A percentile compares a stretch with the other conserved stretches of the same genome.
Evolutionary conservation across 64 coral and sea anemone genomes (phyloP).

Genomic region (Acropora yongei): DNA sequence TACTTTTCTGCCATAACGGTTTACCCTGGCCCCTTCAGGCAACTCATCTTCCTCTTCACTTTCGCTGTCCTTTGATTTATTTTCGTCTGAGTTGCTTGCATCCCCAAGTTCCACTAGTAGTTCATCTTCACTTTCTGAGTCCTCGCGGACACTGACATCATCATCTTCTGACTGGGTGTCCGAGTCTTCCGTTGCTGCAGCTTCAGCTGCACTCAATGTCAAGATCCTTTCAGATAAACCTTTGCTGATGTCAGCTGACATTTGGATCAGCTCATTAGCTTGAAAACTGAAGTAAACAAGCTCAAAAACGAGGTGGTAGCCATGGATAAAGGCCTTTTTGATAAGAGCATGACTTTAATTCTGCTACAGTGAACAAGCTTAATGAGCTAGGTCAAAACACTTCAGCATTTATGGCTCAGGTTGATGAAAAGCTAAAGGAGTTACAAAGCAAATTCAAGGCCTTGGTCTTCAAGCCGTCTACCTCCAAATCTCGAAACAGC

Average conservation of each 20-base stretch:
- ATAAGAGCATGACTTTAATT: slow-evolving; percentile 30
- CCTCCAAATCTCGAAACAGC: slow-evolving; percentile 27
- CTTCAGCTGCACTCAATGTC: slow-evolving; percentile 41
- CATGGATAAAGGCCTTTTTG: slow-evolving; percentile 39
- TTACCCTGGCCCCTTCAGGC: not conserved
- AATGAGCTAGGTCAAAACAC: slow-evolving; percentile 1
- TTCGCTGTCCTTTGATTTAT: not conserved
- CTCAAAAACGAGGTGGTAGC: slow-evolving; percentile 4
- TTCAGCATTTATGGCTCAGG: slow-evolving; percentile 35
- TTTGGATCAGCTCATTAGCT: too few species aligned
- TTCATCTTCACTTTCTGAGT: slow-evolving; percentile 46
- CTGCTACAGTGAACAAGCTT: slow-evolving; percentile 4
- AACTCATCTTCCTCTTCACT: slow-evolving; percentile 22
- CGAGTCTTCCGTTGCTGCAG: slow-evolving; percentile 29
- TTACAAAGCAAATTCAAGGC: slow-evolving; percentile 9
- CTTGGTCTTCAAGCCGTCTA: slow-evolving; percentile 16
- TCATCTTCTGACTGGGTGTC: slow-evolving; percentile 49
- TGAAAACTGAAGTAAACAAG: too few species aligned
- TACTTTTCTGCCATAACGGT: not conserved
- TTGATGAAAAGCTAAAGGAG: slow-evolving; percentile 43
- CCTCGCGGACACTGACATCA: slow-evolving; percentile 12
- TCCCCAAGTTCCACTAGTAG: slow-evolving; percentile 19
- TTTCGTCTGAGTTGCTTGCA: slow-evolving; percentile 25
- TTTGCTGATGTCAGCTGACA: not conserved
- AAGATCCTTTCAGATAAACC: slow-evolving; percentile 39